Percentiles rank a stretch among this genome's conserved stretches.
Conservation (phyloP, 2,888 invertebrate species). For the Glyphotaelius pellucidus region DNA sequence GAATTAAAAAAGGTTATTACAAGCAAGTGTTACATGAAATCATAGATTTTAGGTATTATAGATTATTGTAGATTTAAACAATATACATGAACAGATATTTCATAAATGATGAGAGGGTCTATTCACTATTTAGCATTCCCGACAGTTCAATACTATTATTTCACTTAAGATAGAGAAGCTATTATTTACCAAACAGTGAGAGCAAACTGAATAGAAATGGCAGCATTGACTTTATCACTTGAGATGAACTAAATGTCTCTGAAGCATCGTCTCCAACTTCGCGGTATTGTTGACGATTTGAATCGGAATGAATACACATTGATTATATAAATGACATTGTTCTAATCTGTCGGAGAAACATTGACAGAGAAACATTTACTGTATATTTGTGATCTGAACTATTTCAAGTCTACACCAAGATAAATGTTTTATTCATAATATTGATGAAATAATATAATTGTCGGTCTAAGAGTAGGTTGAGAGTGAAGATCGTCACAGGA, state of each 20-base stretch:
- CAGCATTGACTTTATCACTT: conserved; percentile 23
- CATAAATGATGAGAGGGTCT: not conserved
- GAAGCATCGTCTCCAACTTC: conserved; percentile 44
- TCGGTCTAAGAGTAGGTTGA: not conserved
- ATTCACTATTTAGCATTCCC: not conserved
- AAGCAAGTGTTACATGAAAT: too few species aligned
- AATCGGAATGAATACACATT: conserved; percentile 40
- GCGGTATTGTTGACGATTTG: not conserved
- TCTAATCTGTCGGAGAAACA: not conserved
- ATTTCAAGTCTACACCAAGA: not conserved
- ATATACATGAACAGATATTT: not conserved
- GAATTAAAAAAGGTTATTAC: too few species aligned
- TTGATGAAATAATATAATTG: not conserved
- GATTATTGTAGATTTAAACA: too few species aligned
- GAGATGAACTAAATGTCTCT: conserved; percentile 31
- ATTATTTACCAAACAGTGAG: not conserved
- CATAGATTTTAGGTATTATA: too few species aligned
- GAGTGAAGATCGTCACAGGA: not conserved
- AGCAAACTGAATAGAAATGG: not conserved
- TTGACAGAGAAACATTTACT: not conserved
- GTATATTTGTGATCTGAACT: not conserved
- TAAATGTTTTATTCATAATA: not conserved
- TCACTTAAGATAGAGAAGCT: not conserved
- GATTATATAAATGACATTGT: conserved; percentile 16
- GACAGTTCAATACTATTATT: not conserved